phyloP scores from a whole-genome alignment of 1,140 invertebrate genomes.

The Diachasmimorpha longicaudata region DNA sequence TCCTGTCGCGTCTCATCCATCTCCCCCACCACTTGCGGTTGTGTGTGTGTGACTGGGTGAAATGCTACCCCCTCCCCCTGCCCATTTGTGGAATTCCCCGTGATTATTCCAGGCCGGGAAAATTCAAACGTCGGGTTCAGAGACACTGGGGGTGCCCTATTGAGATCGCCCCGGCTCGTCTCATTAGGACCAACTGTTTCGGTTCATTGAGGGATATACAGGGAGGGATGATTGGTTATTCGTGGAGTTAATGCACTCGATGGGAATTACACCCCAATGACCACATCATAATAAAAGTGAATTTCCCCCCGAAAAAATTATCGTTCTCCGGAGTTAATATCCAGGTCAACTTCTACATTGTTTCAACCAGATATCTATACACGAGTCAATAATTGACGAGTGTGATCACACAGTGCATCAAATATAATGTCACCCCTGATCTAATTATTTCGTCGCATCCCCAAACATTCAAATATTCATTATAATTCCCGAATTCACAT shows the following conservation, averaged over 20 bases:
- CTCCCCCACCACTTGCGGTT: background rate
- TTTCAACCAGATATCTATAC: no score
- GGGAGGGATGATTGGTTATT: no score
- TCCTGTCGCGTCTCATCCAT: constrained; percentile 11
- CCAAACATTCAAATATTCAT: background rate
- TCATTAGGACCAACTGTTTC: no score
- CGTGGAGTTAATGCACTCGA: no score
- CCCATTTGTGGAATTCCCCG: constrained; percentile 3
- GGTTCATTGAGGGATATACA: no score
- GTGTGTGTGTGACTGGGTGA: background rate
- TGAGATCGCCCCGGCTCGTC: no score
- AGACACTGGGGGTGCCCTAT: no score
- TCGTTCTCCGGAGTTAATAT: background rate
- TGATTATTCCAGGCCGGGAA: constrained; percentile 10
- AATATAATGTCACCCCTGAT: background rate
- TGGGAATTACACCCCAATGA: no score
- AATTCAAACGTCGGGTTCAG: background rate
- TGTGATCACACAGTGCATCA: background rate
- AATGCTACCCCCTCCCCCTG: background rate
- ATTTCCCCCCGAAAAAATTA: background rate
- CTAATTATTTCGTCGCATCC: background rate
- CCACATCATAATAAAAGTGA: no score
- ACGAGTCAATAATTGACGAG: background rate
- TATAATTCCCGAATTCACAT: background rate
- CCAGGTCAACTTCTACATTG: background rate